Evolutionary conservation across 2,888 invertebrate genomes (phyloP).

Genomic region (Nomada lathburiana): DNA sequence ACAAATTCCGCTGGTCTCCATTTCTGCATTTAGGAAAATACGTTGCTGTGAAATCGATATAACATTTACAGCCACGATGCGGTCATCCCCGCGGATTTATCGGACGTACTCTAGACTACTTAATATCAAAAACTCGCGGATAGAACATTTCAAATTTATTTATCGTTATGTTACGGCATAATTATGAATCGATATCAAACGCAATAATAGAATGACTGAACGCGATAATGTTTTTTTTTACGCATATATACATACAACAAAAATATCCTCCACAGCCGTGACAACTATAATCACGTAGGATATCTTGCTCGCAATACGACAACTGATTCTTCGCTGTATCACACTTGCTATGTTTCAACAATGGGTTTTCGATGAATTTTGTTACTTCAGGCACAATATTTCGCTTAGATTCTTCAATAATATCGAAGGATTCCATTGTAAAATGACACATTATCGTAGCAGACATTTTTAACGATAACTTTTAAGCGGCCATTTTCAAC

Average conservation of each 20-base stretch:
- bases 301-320: conserved; percentile 57
- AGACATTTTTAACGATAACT: conserved; percentile 66
- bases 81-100: conserved; percentile 18
- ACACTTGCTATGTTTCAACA: conserved; percentile 45
- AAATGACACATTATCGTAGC: conserved; percentile 70
- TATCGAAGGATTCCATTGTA: conserved; percentile 78
- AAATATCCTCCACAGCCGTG: conserved; percentile 72
- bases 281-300: conserved; percentile 68
- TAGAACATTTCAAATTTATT: too few species aligned
- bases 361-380: conserved; percentile 46
- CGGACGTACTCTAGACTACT: conserved; percentile 11
- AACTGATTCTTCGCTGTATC: conserved; percentile 52
- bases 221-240: conserved; percentile 15
- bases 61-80: conserved; percentile 2
- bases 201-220: background rate
- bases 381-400: conserved; percentile 55
- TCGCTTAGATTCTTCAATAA: conserved; percentile 65
- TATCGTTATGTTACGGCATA: background rate
- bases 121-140: background rate
- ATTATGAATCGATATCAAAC: background rate
- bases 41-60: conserved; percentile 21
- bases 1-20: background rate
- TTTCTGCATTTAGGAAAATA: conserved; percentile 13
- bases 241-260: conserved; percentile 71
- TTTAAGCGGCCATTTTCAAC: conserved; percentile 81